Conservation (phyloP, 2,113 vertebrate species). For the Chunga burmeisteri region DNA sequence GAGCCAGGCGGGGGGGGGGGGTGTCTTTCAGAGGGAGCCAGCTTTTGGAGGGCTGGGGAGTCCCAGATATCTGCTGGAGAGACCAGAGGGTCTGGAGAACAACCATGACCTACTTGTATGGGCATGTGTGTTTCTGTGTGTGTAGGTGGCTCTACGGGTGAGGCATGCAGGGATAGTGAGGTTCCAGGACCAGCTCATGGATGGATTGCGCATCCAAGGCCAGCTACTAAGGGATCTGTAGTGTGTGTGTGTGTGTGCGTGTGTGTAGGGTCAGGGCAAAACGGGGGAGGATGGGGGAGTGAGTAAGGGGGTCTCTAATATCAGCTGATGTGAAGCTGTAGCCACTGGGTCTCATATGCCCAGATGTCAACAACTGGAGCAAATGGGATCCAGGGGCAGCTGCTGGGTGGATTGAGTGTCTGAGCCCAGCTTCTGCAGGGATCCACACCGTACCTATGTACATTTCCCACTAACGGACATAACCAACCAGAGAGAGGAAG, state of each 20-base stretch:
- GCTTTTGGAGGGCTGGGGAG: neutral
- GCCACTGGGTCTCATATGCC: rapidly evolving
- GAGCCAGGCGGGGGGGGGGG: rapidly evolving
- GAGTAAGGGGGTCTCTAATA: neutral
- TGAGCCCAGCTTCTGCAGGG: neutral
- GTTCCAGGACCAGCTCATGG: neutral
- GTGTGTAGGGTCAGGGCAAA: neutral
- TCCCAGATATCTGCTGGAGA: neutral
- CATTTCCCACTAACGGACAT: neutral
- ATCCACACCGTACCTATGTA: no score
- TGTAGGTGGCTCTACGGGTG: neutral
- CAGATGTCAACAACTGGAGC: neutral
- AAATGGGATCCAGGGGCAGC: neutral
- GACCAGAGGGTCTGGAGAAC: neutral
- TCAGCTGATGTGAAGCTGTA: neutral
- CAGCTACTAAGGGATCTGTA: neutral
- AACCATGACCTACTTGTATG: neutral
- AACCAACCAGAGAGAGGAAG: neutral
- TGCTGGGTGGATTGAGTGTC: neutral
- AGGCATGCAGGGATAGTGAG: neutral
- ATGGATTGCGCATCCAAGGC: neutral
- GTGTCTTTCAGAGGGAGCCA: neutral
- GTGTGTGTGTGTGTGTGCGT: no score
- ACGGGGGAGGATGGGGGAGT: no score
- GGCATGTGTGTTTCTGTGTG: neutral